phyloP scores from a whole-genome alignment of 2,888 invertebrate species.

The Aphodius sticticus region DNA sequence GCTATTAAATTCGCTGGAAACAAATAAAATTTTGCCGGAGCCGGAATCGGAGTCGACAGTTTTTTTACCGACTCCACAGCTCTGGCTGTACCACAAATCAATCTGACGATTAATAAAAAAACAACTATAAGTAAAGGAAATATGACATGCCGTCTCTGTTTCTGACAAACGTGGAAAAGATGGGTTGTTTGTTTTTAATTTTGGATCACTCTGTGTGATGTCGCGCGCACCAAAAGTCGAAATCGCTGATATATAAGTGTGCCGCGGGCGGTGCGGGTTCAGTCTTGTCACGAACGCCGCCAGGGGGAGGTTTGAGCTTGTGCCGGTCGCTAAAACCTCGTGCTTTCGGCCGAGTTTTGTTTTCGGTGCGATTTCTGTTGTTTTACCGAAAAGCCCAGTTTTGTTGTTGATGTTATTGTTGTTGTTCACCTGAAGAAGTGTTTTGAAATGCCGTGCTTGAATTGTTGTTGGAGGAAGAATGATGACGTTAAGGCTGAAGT shows the following conservation, averaged over 20 bases:
- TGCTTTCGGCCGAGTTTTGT: not conserved
- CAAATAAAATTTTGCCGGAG: too few relatives aligned
- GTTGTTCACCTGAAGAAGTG: not conserved
- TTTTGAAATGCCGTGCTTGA: constrained; percentile 45
- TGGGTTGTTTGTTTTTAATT: too few relatives aligned
- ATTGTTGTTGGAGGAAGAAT: constrained; percentile 44
- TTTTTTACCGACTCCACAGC: too few relatives aligned
- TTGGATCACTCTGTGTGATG: not conserved
- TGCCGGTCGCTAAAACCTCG: not conserved
- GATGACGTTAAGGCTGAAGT: constrained; percentile 44
- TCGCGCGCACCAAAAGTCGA: not conserved
- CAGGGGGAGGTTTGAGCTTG: not conserved
- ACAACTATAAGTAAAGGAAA: too few relatives aligned
- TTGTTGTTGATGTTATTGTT: not conserved
- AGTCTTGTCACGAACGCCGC: not conserved
- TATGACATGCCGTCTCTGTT: too few relatives aligned
- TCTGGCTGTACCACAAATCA: too few relatives aligned
- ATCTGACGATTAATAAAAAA: too few relatives aligned
- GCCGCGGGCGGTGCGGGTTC: not conserved
- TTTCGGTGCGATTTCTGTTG: not conserved
- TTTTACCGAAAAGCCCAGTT: not conserved
- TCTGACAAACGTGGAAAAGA: too few relatives aligned
- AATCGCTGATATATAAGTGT: not conserved
- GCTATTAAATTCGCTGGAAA: too few relatives aligned
- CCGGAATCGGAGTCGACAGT: too few relatives aligned